Conservation (phyloP, 2,888 invertebrate genomes). For the Amphiduros pacificus region DNA sequence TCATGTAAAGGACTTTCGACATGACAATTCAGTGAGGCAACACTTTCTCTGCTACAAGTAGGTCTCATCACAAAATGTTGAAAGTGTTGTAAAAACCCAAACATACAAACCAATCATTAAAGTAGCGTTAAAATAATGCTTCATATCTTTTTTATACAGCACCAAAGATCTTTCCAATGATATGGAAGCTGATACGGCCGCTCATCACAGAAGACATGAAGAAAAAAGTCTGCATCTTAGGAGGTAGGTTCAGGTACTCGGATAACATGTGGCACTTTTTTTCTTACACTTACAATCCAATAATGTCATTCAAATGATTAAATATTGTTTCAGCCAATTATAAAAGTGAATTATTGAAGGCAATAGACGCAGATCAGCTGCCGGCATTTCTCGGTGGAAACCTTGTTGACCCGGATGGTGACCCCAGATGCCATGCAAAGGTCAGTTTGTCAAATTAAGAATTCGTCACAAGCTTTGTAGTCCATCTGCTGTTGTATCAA, state of each 20-base stretch:
- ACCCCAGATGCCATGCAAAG: slow-evolving; percentile 29
- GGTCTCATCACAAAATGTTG: too few species aligned
- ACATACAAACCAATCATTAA: too few species aligned
- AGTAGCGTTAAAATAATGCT: too few species aligned
- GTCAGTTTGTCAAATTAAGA: too few species aligned
- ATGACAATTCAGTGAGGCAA: too few species aligned
- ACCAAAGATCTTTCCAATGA: slow-evolving; percentile 81
- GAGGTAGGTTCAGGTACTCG: slow-evolving; percentile 63
- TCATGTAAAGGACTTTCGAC: too few species aligned
- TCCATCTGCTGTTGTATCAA: too few species aligned
- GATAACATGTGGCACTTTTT: not conserved
- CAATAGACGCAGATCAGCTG: slow-evolving; percentile 31
- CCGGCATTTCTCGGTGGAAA: slow-evolving; percentile 35
- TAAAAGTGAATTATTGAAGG: slow-evolving; percentile 67
- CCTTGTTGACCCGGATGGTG: slow-evolving; percentile 32
- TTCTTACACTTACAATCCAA: not conserved
- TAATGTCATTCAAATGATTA: not conserved
- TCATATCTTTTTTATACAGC: slow-evolving; percentile 64
- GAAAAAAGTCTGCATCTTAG: slow-evolving; percentile 81
- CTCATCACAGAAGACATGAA: slow-evolving; percentile 86
- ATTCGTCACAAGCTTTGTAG: too few species aligned
- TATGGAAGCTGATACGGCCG: slow-evolving; percentile 80
- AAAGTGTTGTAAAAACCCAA: too few species aligned
- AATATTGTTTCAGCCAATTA: slow-evolving; percentile 62
- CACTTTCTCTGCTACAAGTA: too few species aligned